Base-by-base conservation (phyloP, 2,797 vertebrate species). In the Ctenopoma multispine region DNA sequence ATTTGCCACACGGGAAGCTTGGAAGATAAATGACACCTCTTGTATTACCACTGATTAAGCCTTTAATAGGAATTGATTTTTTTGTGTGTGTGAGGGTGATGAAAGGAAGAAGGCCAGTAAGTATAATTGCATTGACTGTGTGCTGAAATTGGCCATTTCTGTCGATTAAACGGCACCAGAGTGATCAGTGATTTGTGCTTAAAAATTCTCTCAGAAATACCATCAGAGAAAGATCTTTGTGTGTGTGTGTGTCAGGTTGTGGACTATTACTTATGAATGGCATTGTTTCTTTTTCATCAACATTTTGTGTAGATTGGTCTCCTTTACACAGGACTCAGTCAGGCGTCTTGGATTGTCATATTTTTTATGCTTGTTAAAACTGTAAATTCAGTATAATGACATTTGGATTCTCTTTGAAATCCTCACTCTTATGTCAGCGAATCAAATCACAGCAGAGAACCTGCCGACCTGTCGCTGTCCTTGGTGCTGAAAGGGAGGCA, bases 51-150 rank as follows among this genome's bases (percentile, higher is more conserved):
- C 54, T 75, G 72, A 82, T 86, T 67, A 69, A 61, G 50, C 24
- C 61, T 38, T 51, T 57, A 80, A 79, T 69, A 36, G 74, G 68
- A 76, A 67, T 69, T 69, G 80, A 79, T 82, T 72, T 71, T 8
- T 44, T 1, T 8, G 27, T 29, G 27, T 29, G 27, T 29, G 27
- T 47, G 59, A 59, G 51, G 38, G 12, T 4, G 40, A 61, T 55
- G 72, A 82, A 63, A 40, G 38, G 56, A 71, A 31, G 41, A 50
- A 60, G 61, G 51, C n/a, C 44, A 36, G 2, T 20, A 34, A 27
- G 64, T 57, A 13, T 59, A 63, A 72, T 13, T 62, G 56, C 34
- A 60, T 17, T 20, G 53, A 63, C 43, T 41, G 38, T 53, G 36
- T 15, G 55, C 34, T 3, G 57, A 47, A 66, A 70, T 63, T 3